Evolutionary conservation across 1,140 invertebrate species (phyloP).

Genomic region (Apocrypta bakeri): DNA sequence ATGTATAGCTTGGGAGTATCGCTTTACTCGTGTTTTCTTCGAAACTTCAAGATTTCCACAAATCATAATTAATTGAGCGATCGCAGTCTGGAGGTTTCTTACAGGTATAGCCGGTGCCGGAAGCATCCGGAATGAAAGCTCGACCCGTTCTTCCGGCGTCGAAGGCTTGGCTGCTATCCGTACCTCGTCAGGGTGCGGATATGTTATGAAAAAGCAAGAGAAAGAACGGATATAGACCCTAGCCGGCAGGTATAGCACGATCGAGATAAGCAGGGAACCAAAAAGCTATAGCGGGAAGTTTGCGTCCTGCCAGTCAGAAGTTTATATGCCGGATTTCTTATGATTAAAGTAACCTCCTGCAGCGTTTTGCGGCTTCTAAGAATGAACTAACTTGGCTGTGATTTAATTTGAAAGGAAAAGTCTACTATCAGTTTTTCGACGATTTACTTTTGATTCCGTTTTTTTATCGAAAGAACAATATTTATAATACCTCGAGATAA

Average conservation of each 20-base stretch:
- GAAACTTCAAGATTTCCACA: neutral
- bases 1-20: too few species aligned
- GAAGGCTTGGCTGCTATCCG: conserved; percentile 21
- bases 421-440: too few species aligned
- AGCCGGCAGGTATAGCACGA: neutral
- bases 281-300: neutral
- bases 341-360: neutral
- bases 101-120: neutral
- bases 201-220: neutral
- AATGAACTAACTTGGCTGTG: neutral
- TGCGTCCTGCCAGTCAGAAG: neutral
- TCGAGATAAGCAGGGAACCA: conserved; percentile 1
- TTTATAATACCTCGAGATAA: too few species aligned
- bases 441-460: too few species aligned
- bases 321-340: neutral
- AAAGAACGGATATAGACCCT: neutral
- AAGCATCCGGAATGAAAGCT: conserved; percentile 29
- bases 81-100: neutral
- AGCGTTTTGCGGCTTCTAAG: neutral
- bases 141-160: conserved; percentile 31
- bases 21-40: too few species aligned
- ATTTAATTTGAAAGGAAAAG: neutral
- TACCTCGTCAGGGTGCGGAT: neutral
- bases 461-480: too few species aligned
- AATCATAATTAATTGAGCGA: neutral